Conservation (phyloP, 2,113 vertebrate species). For the Prionailurus viverrinus region DNA sequence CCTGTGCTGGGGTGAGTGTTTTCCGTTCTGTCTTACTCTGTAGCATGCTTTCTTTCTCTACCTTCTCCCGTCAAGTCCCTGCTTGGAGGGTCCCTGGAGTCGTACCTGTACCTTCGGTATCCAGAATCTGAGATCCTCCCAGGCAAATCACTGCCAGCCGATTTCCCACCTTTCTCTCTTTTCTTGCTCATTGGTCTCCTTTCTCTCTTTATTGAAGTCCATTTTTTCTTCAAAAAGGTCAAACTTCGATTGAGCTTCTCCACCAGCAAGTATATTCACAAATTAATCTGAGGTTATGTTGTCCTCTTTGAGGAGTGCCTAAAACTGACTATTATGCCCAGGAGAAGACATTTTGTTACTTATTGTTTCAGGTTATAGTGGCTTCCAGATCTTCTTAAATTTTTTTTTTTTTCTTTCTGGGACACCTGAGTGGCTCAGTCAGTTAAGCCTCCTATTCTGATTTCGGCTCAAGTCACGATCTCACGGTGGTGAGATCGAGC, state of each 20-base stretch:
- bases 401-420: background rate
- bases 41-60: background rate
- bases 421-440: no score
- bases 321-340: background rate
- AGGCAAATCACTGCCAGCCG: no score
- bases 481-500: no score
- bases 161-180: background rate
- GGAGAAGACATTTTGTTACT: background rate
- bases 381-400: background rate
- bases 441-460: no score
- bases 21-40: background rate
- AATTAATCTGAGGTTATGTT: background rate
- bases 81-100: background rate
- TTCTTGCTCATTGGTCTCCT: background rate
- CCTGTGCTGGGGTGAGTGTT: background rate
- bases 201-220: background rate
- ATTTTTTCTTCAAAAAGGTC: background rate
- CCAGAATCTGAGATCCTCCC: background rate
- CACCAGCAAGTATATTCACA: background rate
- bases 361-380: background rate
- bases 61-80: background rate
- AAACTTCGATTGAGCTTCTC: background rate
- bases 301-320: background rate
- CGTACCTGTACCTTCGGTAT: background rate
- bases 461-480: no score